Base-by-base conservation (phyloP, 1,140 invertebrate species). In the Ceratina calcarata region DNA sequence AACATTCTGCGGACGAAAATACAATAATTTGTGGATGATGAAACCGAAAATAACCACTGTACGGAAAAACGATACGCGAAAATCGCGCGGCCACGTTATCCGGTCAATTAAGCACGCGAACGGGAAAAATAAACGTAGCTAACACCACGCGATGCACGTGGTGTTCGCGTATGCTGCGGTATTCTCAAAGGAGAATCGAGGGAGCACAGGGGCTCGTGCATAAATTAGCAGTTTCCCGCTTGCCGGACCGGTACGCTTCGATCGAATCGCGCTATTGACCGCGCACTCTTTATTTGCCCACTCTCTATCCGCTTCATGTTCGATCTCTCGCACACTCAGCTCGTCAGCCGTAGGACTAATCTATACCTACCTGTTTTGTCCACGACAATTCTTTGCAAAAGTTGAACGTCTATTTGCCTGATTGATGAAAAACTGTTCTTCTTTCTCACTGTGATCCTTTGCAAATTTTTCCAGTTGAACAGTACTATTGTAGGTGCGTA, bases 261-360 rank as follows among this genome's bases (percentile, higher is more conserved):
- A 78, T 78, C 82, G 82, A 68, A 22, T 16, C 15, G 8, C 70
- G 18, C 51, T 75, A 80, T 82, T 60, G 70, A 81, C 60, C 65
- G 13, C 13, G n/a, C 37, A 10, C 64, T 74, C 20, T 45, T 45
- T 71, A 37, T 65, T 49, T 22, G 15, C 49, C 16, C 65, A 57
- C 12, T 79, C 24, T 32, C 60, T 16, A 16, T 27, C 37, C n/a
- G 18, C 20, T 49, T 58, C 32, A 37, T 45, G 10, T 32, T 78
- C 66, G 67, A 57, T 70, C 65, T 32, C 57, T 22, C 16, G 24
- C 27, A 68, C 22, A 57, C 75, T 65, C 72, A 45, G 49, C 20
- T 83, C 81, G 81, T 71, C 78, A 72, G 24, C 3, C 49, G 62
- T 49, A 68, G 60, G 37, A 10, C 69, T 27, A 45, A 8, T 13